phyloP scores from a whole-genome alignment of 2,113 vertebrate genomes.

The Falco punctatus region DNA sequence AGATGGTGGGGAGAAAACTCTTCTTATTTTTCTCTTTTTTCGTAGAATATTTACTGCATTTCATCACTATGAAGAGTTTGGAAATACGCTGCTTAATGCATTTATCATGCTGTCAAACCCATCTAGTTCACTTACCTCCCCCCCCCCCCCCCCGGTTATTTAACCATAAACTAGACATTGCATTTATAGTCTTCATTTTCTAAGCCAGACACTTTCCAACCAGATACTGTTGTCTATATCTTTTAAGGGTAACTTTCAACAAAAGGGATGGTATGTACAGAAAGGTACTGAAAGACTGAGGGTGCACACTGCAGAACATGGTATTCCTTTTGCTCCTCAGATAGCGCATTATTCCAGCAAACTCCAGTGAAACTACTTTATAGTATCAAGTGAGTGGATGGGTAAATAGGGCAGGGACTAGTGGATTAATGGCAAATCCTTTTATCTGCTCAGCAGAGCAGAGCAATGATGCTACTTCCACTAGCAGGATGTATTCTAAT shows the following conservation, averaged over 20 bases:
- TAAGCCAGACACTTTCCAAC: not conserved
- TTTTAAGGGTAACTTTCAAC: not conserved
- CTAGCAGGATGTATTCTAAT: not conserved
- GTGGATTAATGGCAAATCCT: not conserved
- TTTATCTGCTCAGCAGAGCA: not conserved
- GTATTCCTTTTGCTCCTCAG: not conserved
- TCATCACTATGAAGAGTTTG: not conserved
- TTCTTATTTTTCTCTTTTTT: not conserved
- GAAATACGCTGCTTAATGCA: not conserved
- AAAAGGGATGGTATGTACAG: not conserved
- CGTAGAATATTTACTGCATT: not conserved
- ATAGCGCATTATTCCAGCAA: not conserved
- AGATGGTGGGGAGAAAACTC: not conserved
- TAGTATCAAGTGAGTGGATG: not conserved
- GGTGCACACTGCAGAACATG: not conserved
- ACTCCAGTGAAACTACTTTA: not conserved
- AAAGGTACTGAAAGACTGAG: not conserved
- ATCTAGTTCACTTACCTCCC: not conserved
- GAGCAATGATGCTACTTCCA: not conserved
- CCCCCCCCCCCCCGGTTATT: not conserved
- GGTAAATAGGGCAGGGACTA: not conserved
- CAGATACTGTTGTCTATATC: not conserved
- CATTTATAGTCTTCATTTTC: fast-evolving
- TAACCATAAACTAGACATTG: not conserved
- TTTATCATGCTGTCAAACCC: not conserved